A percentile compares a stretch with the other conserved stretches of the same genome.
phyloP scores from a whole-genome alignment of 2,113 vertebrate genomes.

The Coturnix japonica region DNA sequence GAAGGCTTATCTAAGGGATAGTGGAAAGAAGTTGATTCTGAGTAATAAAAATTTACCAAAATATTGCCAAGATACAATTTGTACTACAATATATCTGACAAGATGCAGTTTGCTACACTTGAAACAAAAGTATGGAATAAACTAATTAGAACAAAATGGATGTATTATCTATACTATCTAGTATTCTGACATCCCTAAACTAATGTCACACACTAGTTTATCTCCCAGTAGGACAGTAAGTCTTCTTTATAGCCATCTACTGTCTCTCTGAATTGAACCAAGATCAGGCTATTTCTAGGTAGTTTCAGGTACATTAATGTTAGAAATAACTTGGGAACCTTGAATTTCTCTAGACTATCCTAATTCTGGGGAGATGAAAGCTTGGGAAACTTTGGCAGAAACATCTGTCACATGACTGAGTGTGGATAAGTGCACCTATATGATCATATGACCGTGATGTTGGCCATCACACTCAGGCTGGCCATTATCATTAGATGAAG shows the following conservation, averaged over 20 bases:
- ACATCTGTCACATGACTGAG: neutral
- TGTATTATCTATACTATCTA: neutral
- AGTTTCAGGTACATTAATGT: neutral
- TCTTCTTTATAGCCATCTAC: neutral
- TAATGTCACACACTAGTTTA: neutral
- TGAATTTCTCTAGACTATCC: neutral
- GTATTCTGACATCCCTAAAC: neutral
- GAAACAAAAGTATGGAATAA: neutral
- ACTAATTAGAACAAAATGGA: neutral
- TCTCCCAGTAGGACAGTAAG: neutral
- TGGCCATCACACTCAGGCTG: neutral
- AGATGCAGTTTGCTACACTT: neutral
- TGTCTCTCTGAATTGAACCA: neutral
- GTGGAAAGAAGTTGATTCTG: neutral
- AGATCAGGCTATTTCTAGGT: neutral
- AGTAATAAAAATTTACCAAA: neutral
- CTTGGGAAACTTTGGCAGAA: neutral
- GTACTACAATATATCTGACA: neutral
- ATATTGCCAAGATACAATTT: neutral
- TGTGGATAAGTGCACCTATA: accelerated
- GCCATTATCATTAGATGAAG: neutral
- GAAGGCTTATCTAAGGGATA: neutral
- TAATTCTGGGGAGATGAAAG: neutral
- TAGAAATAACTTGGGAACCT: neutral
- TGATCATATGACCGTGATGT: accelerated